phyloP scores from a whole-genome alignment of 2,113 vertebrate species.

The Zeus faber region DNA sequence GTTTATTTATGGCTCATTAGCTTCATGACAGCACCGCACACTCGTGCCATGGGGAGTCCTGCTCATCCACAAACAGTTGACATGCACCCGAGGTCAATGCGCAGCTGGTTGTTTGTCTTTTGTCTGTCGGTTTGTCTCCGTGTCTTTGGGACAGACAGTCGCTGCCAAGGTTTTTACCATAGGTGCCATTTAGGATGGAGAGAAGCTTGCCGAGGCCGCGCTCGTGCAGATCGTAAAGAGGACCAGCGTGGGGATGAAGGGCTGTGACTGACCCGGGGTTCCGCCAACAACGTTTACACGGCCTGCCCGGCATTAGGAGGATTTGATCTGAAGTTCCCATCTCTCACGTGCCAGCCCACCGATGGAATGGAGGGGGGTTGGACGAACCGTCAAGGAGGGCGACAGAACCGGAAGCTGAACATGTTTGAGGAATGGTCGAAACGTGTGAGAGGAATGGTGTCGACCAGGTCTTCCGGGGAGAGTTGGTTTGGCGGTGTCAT shows the following conservation, averaged over 20 bases:
- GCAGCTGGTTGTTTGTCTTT: no score
- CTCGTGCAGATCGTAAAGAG: constrained; percentile 60
- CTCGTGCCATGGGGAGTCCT: constrained; percentile 1
- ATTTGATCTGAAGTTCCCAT: constrained; percentile 27
- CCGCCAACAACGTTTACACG: constrained; percentile 63
- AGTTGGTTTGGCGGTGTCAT: no score
- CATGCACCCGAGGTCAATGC: not conserved
- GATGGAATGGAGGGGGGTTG: constrained; percentile 17
- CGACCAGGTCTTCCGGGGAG: no score
- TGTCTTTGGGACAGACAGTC: no score
- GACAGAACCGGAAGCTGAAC: constrained; percentile 34
- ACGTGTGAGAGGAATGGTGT: no score
- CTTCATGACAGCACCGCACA: constrained; percentile 26
- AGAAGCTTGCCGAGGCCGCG: constrained; percentile 50
- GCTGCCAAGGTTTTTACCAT: no score
- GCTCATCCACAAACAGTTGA: no score
- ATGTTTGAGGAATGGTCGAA: no score
- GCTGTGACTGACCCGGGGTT: constrained; percentile 51
- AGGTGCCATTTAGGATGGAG: no score
- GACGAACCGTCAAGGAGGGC: not conserved
- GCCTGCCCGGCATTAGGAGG: constrained; percentile 56
- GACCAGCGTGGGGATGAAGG: constrained; percentile 62
- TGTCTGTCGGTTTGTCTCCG: no score
- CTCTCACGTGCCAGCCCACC: constrained; percentile 15
- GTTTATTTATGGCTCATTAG: constrained; percentile 22